Evolutionary conservation across 2,888 invertebrate species (phyloP).

Genomic region (Tiliacea aurago): DNA sequence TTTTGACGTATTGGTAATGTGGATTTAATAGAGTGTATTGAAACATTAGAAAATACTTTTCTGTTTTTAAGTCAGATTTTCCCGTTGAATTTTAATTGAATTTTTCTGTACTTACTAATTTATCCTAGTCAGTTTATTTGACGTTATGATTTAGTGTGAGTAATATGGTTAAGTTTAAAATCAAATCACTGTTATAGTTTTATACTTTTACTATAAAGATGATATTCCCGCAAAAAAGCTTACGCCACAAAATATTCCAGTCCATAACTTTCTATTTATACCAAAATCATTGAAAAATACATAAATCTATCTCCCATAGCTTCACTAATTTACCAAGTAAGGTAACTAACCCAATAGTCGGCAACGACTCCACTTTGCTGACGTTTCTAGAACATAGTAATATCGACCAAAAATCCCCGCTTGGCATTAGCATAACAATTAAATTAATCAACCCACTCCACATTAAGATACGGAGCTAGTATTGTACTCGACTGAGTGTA

Average conservation of each 20-base stretch:
- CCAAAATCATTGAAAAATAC: neutral
- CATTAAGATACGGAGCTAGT: slow-evolving; percentile 68
- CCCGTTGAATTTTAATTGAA: neutral
- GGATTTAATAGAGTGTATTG: slow-evolving; percentile 1
- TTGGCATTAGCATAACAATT: slow-evolving; percentile 86
- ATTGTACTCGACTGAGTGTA: slow-evolving; percentile 38
- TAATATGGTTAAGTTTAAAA: neutral
- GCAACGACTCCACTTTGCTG: slow-evolving; percentile 29
- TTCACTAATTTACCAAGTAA: slow-evolving; percentile 28
- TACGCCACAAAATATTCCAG: neutral
- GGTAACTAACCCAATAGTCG: slow-evolving; percentile 27
- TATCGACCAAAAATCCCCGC: slow-evolving; percentile 83
- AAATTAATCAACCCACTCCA: slow-evolving; percentile 84
- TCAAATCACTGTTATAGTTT: neutral
- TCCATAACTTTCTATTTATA: neutral
- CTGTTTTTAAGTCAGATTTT: neutral
- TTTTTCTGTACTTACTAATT: neutral
- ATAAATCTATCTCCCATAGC: slow-evolving; percentile 3
- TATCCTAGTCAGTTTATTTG: neutral
- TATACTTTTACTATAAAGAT: neutral
- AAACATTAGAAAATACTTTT: neutral
- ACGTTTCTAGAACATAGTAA: slow-evolving; percentile 58
- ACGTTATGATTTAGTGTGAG: neutral
- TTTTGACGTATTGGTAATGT: slow-evolving; percentile 17
- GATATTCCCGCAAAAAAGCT: neutral